Conservation (phyloP, 2,113 vertebrate species). For the Anser brachyrhynchus region DNA sequence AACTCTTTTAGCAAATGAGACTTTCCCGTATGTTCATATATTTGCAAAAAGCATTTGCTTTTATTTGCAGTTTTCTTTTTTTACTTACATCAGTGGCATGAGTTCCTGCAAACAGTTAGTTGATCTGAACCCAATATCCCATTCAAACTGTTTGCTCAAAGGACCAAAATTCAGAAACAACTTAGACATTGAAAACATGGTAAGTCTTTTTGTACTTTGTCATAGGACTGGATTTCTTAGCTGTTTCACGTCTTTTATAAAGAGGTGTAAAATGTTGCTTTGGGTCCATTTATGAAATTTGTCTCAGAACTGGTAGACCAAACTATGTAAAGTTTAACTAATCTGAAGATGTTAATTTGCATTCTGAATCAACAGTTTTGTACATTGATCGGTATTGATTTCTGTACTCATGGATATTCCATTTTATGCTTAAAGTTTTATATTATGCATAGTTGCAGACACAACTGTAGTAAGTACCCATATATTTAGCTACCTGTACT, state of each 20-base stretch:
- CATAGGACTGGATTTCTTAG: not conserved
- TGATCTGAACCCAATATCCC: constrained; percentile 27
- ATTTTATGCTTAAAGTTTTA: not conserved
- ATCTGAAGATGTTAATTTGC: constrained; percentile 19
- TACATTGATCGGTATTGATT: not conserved
- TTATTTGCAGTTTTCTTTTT: constrained; percentile 62
- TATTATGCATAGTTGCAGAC: not conserved
- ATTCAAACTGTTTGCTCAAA: constrained; percentile 4
- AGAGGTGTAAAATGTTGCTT: constrained; percentile 24
- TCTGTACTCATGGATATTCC: not conserved
- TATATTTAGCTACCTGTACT: not conserved
- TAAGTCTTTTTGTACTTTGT: not conserved
- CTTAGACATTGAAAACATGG: not conserved
- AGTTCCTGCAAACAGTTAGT: constrained; percentile 37
- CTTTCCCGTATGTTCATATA: constrained; percentile 45
- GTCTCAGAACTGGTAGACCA: constrained; percentile 52
- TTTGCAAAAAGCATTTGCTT: constrained; percentile 52
- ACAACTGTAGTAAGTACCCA: not conserved
- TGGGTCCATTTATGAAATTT: constrained; percentile 36
- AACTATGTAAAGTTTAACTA: not conserved
- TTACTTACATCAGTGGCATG: constrained; percentile 43
- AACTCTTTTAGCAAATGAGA: constrained; percentile 26
- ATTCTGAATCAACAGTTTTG: not conserved
- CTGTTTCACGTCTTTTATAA: not conserved
- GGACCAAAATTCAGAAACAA: not conserved